Base-by-base conservation (phyloP, 2,888 invertebrate species). In the Drosophila borealis region DNA sequence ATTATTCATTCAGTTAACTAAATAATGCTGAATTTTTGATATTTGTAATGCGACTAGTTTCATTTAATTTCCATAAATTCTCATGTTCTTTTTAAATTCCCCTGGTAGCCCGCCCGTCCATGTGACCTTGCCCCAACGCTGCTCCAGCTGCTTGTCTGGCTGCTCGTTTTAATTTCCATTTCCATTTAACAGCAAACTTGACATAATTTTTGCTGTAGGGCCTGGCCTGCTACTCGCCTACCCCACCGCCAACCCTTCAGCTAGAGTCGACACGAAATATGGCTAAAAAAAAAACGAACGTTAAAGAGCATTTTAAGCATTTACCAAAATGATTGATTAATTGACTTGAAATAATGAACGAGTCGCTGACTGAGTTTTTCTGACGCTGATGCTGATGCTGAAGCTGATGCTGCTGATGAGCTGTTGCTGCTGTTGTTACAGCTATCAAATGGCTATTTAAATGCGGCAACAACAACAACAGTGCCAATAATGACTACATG, bases 311-410 rank as follows among this genome's bases (percentile, higher is more conserved):
- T 74, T 71, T 68, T 51, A 67, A 74, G 71, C 67, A 64, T 80
- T 78, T 74, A 68, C 49, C n/a, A 83, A 76, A 73, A 85, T 86
- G 85, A 86, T 86, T 88, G 88, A 89, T 89, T 88, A 88, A 88
- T 86, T 74, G 85, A 74, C 72, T 73, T 49, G 69, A 62, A 81
- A 74, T 74, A 78, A 79, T 75, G 70, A 65, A 70, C 64, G 76
- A 70, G 63, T 53, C 70, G 36, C 25, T 14, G 54, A 53, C 49
- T n/a, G 19, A 45, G 17, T 70, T 46, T 60, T 29, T 8, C 29
- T 29, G 55, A 41, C 46, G 61, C 71, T 74, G 66, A 71, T 21
- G 69, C 36, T 50, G 55, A 41, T 46, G 61, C 70, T 74, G 66
- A 71, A 1, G 69, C 29, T 66, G 74, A 68, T 55, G 55, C 36